A percentile compares a stretch with the other conserved stretches of the same genome.
phyloP scores from a whole-genome alignment of 2,888 invertebrate species.

The Tineola bisselliella region DNA sequence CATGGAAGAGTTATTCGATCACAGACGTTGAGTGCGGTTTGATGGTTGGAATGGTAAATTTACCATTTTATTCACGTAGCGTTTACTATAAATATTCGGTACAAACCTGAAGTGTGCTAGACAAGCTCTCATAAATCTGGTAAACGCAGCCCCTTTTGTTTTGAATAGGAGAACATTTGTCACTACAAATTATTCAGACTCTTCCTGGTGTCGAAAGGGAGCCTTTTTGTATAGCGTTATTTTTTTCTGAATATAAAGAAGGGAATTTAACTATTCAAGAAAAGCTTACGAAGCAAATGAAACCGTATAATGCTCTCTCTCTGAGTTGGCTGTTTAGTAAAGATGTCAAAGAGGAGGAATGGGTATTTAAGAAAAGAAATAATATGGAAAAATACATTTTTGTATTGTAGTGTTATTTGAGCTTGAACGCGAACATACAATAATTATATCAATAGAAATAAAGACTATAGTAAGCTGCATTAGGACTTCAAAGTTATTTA shows the following conservation, averaged over 20 bases:
- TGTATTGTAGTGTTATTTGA: no score
- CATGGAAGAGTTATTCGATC: neutral
- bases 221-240: constrained; percentile 24
- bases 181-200: constrained; percentile 33
- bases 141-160: constrained; percentile 6
- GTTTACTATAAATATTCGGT: constrained; percentile 7
- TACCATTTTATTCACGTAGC: constrained; percentile 4
- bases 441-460: no score
- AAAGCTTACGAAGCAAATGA: constrained; percentile 10
- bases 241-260: constrained; percentile 26
- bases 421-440: no score
- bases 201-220: constrained; percentile 36
- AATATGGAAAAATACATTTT: no score
- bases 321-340: constrained; percentile 8
- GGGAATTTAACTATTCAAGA: constrained; percentile 12
- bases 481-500: no score
- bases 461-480: no score
- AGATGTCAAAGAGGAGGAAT: neutral
- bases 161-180: constrained; percentile 11
- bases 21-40: neutral
- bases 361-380: neutral
- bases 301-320: neutral
- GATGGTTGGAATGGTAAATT: neutral
- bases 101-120: constrained; percentile 9
- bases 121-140: constrained; percentile 5